A percentile compares a stretch with the other conserved stretches of the same genome.
These are phyloP conservation scores for Nothobranchius furzeri DNA, from an alignment of 2,113 vertebrate species.

Conservation along the genomic window DNA sequence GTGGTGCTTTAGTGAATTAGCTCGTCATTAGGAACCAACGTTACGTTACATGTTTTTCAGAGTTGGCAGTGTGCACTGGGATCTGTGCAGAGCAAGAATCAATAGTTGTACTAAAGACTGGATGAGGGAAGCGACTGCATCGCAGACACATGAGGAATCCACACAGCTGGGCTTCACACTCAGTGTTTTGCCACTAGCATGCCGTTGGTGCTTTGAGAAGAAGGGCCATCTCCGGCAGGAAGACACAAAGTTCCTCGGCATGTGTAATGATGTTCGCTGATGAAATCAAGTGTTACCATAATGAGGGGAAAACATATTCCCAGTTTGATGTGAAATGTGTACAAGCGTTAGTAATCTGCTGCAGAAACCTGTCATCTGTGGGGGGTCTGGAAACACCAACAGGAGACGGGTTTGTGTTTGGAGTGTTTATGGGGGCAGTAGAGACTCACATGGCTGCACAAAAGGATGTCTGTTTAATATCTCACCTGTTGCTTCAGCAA, in stretches of 20 bases:
- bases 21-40: conserved; percentile 39
- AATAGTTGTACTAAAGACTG: conserved; percentile 36
- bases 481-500: too few species aligned
- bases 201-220: conserved; percentile 43
- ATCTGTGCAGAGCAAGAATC: conserved; percentile 41
- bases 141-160: conserved; percentile 11
- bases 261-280: conserved; percentile 30
- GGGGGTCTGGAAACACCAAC: background rate
- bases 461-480: too few species aligned
- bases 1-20: conserved; percentile 13
- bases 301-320: conserved; percentile 15
- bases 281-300: background rate
- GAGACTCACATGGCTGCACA: too few species aligned
- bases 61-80: conserved; percentile 4
- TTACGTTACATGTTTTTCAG: conserved; percentile 33
- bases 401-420: too few species aligned
- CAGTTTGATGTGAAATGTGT: conserved; percentile 10
- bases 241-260: conserved; percentile 27
- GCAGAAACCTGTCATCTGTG: conserved; percentile 19
- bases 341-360: conserved; percentile 14
- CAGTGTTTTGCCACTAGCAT: conserved; percentile 19
- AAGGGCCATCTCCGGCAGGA: conserved; percentile 42
- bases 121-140: conserved; percentile 18
- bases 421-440: too few species aligned
- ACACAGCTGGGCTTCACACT: conserved; percentile 10